phyloP scores from a whole-genome alignment of 2,113 vertebrate species.

The Carassius carassius region DNA sequence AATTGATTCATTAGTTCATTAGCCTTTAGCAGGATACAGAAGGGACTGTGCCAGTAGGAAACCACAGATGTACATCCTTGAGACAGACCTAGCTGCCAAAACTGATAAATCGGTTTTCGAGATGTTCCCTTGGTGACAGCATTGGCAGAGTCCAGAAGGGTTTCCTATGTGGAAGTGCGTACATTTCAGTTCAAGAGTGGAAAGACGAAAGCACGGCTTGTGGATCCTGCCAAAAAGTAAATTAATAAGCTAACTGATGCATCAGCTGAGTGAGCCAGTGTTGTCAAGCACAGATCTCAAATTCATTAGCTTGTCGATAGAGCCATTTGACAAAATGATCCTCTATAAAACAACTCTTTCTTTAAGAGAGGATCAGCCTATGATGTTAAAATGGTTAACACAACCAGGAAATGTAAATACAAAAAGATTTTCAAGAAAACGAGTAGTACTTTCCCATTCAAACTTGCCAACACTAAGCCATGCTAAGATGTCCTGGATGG shows the following conservation, averaged over 20 bases:
- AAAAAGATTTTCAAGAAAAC: background rate
- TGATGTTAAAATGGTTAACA: background rate
- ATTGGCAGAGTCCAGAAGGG: conserved; percentile 54
- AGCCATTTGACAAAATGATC: conserved; percentile 28
- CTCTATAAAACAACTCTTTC: background rate
- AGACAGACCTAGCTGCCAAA: conserved; percentile 53
- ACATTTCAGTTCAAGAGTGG: conserved; percentile 50
- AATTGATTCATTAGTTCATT: conserved; percentile 56
- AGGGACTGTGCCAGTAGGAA: conserved; percentile 41
- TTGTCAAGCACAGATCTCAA: conserved; percentile 32
- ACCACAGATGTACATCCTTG: conserved; percentile 56
- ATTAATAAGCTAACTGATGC: conserved; percentile 33
- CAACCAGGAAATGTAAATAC: background rate
- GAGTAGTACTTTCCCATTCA: background rate
- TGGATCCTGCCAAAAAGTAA: conserved; percentile 43
- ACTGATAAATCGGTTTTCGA: conserved; percentile 46
- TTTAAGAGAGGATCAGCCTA: background rate
- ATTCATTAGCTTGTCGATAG: conserved; percentile 31
- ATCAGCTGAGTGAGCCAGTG: conserved; percentile 23
- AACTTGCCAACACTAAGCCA: background rate
- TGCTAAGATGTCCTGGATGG: background rate
- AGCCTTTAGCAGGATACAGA: conserved; percentile 51
- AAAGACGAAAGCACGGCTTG: conserved; percentile 48
- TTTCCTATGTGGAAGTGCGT: conserved; percentile 57
- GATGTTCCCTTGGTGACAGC: conserved; percentile 49